Conservation (phyloP, 2,888 invertebrate species). For the Mesorhabditis belari region DNA sequence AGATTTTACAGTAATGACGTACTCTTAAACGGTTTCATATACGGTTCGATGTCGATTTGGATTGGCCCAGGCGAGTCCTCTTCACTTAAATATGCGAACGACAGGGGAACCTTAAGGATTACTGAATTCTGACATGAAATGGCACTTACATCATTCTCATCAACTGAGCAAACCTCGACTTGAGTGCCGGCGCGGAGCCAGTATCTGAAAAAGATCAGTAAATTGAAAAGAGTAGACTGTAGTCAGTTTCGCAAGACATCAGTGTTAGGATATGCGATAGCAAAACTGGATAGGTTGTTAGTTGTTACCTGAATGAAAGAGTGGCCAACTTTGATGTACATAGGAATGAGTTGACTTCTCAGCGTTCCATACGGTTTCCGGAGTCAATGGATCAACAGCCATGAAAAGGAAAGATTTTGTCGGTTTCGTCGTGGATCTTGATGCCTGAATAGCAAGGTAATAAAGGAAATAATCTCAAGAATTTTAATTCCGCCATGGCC, state of each 20-base stretch:
- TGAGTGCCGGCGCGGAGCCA: slow-evolving; percentile 50
- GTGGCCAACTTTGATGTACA: slow-evolving; percentile 43
- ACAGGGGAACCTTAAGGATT: too few species aligned
- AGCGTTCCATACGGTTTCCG: slow-evolving; percentile 35
- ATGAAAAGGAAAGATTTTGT: slow-evolving; percentile 45
- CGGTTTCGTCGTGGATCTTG: slow-evolving; percentile 15
- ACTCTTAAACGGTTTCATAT: slow-evolving; percentile 45
- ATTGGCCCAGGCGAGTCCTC: slow-evolving; percentile 44
- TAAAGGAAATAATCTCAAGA: too few species aligned
- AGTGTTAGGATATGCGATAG: too few species aligned
- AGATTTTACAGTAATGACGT: too few species aligned
- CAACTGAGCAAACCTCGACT: slow-evolving; percentile 48
- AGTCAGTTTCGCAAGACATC: too few species aligned
- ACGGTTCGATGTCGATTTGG: slow-evolving; percentile 47
- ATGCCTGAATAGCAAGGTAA: too few species aligned
- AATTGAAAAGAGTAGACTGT: too few species aligned
- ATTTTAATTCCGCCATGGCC: neutral
- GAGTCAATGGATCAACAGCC: slow-evolving; percentile 46
- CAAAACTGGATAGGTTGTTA: neutral
- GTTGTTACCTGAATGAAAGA: slow-evolving; percentile 35
- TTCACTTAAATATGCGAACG: slow-evolving; percentile 48
- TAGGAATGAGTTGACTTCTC: slow-evolving; percentile 40
- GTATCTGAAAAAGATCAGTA: slow-evolving; percentile 40
- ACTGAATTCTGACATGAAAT: too few species aligned
- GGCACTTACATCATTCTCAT: slow-evolving; percentile 40